Conservation (phyloP, 2,797 vertebrate genomes). For the Melanotaenia nigrans region DNA sequence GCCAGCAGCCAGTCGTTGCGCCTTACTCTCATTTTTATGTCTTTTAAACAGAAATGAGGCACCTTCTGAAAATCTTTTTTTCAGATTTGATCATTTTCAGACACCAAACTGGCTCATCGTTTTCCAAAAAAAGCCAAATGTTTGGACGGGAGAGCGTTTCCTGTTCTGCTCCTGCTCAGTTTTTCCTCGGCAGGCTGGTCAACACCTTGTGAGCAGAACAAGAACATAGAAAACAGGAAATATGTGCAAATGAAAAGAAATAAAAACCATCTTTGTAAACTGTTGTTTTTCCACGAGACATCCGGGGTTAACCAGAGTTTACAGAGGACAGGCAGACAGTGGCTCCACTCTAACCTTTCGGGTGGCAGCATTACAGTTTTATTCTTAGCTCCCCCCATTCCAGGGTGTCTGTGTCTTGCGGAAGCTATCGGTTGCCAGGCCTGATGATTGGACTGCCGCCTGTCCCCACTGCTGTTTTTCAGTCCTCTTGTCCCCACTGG, state of each 20-base stretch:
- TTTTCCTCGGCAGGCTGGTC: constrained; percentile 17
- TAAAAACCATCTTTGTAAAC: constrained; percentile 10
- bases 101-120: background rate
- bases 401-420: constrained; percentile 70
- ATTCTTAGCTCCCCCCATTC: constrained; percentile 72
- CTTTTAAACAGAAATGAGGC: background rate
- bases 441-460: constrained; percentile 67
- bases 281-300: constrained; percentile 16
- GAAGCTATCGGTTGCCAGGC: constrained; percentile 76
- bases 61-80: background rate
- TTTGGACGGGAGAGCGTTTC: constrained; percentile 5
- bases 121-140: background rate
- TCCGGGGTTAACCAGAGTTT: constrained; percentile 69
- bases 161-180: constrained; percentile 15
- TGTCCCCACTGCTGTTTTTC: constrained; percentile 37
- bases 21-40: background rate
- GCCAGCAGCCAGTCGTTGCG: constrained; percentile 56
- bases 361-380: constrained; percentile 68
- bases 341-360: constrained; percentile 72
- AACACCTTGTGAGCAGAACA: constrained; percentile 31
- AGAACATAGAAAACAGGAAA: background rate
- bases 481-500: constrained; percentile 56
- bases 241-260: background rate
- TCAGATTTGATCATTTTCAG: background rate
- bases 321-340: constrained; percentile 57